Evolutionary conservation across 2,888 invertebrate species (phyloP).

Genomic region (Microchrysa polita): DNA sequence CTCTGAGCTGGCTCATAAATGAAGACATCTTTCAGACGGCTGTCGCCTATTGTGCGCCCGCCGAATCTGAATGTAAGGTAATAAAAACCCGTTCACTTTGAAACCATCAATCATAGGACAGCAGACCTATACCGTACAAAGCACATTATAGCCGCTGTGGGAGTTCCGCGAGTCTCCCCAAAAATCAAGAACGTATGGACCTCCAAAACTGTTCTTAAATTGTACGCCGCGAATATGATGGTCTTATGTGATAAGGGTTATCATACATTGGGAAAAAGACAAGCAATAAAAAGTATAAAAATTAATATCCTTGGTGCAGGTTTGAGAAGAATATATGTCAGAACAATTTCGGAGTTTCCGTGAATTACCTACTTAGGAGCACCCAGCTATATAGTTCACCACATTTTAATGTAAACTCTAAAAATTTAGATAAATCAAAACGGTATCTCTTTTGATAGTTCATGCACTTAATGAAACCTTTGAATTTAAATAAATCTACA

Average conservation of each 20-base stretch:
- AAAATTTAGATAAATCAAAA: too few species aligned
- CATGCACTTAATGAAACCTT: too few species aligned
- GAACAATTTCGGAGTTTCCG: too few species aligned
- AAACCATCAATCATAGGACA: slow-evolving; percentile 49
- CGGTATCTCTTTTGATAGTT: too few species aligned
- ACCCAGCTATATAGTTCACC: too few species aligned
- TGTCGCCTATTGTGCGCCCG: slow-evolving; percentile 48
- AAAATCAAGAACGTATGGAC: slow-evolving; percentile 2
- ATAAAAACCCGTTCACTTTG: slow-evolving; percentile 45
- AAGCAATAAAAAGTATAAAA: too few species aligned
- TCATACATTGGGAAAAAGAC: slow-evolving; percentile 19
- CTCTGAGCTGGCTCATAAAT: slow-evolving; percentile 31
- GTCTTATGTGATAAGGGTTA: not conserved
- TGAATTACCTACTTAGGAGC: too few species aligned
- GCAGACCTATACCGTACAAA: slow-evolving; percentile 25
- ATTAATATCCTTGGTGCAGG: too few species aligned
- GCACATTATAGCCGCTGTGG: slow-evolving; percentile 5
- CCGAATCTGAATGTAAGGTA: slow-evolving; percentile 39
- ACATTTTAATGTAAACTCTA: too few species aligned
- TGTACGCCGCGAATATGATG: not conserved
- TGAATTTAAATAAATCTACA: too few species aligned
- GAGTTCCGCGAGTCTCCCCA: slow-evolving; percentile 15
- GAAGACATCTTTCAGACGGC: slow-evolving; percentile 48
- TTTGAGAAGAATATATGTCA: too few species aligned
- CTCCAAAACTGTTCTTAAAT: slow-evolving; percentile 19